These are phyloP conservation scores for Agriotes lineatus DNA, from an alignment of 2,888 invertebrate genomes.

Conservation along the genomic window DNA sequence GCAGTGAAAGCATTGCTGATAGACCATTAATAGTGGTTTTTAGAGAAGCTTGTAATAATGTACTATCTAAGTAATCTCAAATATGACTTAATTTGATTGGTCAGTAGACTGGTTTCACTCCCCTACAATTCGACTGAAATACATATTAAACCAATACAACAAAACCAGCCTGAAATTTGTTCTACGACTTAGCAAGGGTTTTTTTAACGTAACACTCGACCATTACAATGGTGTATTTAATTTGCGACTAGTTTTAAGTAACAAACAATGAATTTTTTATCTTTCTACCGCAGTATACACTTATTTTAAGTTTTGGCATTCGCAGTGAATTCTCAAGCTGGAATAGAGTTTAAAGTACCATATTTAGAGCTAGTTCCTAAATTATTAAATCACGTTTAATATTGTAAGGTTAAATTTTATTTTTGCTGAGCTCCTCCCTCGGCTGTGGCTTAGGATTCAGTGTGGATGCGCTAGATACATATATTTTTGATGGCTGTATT, in stretches of 20 bases:
- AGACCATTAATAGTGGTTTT: background rate
- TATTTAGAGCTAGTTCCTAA: constrained; percentile 20
- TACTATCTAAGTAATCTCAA: background rate
- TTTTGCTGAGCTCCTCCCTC: background rate
- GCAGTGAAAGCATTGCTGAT: too few relatives aligned
- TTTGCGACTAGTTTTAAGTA: too few relatives aligned
- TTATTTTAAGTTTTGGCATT: too few relatives aligned
- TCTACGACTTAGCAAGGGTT: too few relatives aligned
- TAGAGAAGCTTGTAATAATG: background rate
- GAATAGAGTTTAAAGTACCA: too few relatives aligned
- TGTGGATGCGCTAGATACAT: background rate
- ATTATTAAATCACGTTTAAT: background rate
- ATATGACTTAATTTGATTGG: background rate
- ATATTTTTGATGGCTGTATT: constrained; percentile 11
- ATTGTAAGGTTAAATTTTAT: background rate
- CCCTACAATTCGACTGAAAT: background rate
- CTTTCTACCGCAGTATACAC: too few relatives aligned
- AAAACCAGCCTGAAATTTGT: too few relatives aligned
- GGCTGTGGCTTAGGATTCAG: background rate
- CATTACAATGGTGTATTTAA: too few relatives aligned
- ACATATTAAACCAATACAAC: too few relatives aligned
- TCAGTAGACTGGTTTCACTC: background rate
- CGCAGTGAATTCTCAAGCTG: too few relatives aligned
- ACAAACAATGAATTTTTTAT: too few relatives aligned
- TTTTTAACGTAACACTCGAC: too few relatives aligned